Evolutionary conservation across 2,888 invertebrate species (phyloP).

Genomic region (Malacosoma neustria): DNA sequence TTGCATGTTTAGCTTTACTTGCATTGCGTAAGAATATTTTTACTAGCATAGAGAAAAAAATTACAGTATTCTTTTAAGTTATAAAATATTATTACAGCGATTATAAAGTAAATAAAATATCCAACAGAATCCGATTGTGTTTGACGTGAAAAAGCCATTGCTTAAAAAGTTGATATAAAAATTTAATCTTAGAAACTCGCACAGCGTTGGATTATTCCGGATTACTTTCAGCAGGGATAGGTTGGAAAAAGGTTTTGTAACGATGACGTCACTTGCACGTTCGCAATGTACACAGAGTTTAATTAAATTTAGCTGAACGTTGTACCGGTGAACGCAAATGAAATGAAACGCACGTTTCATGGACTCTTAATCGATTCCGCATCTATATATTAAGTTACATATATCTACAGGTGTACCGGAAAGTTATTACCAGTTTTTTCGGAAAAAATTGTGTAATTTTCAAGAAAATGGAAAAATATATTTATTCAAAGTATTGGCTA

Average conservation of each 20-base stretch:
- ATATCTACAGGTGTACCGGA: too few species aligned
- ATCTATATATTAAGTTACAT: too few species aligned
- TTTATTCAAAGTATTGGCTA: too few species aligned
- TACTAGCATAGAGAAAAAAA: too few species aligned
- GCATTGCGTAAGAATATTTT: too few species aligned
- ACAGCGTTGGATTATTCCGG: constrained; percentile 4
- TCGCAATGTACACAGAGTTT: constrained; percentile 25
- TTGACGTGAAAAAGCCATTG: neutral
- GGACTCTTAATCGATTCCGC: neutral
- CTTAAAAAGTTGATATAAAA: constrained; percentile 9
- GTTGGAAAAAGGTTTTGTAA: constrained; percentile 17
- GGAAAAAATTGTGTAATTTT: too few species aligned
- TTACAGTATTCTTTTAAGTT: too few species aligned
- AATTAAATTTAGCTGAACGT: constrained; percentile 27
- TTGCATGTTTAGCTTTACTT: too few species aligned
- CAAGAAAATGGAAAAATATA: too few species aligned
- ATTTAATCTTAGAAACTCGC: constrained; percentile 4
- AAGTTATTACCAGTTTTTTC: too few species aligned
- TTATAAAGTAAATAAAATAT: neutral
- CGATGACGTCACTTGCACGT: constrained; percentile 22
- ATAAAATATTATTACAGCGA: too few species aligned
- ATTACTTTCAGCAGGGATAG: constrained; percentile 6
- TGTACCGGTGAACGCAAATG: neutral
- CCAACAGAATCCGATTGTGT: neutral
- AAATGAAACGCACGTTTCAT: neutral